Conservation (phyloP, 1,140 invertebrate species). For the Augochlora pura region DNA sequence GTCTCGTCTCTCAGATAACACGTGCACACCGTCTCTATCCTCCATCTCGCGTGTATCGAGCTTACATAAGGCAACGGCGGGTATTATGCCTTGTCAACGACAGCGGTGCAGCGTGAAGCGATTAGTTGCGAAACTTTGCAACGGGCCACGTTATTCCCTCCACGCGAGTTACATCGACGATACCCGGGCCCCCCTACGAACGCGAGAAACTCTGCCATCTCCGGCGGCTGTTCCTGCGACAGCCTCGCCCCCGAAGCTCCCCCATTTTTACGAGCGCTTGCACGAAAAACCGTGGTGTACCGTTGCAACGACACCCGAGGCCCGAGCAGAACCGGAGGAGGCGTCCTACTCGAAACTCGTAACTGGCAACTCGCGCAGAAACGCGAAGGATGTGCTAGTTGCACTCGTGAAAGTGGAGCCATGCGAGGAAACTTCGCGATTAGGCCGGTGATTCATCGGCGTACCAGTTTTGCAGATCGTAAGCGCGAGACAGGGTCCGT, state of each 20-base stretch:
- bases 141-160: not conserved
- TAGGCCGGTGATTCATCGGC: slow-evolving; percentile 23
- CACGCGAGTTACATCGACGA: not conserved
- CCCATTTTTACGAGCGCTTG: too few relatives aligned
- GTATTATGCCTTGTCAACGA: slow-evolving; percentile 45
- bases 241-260: too few relatives aligned
- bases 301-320: not conserved
- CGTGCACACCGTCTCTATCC: slow-evolving; percentile 28
- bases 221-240: too few relatives aligned
- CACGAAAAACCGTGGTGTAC: not conserved
- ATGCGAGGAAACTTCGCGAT: slow-evolving; percentile 32
- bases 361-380: not conserved
- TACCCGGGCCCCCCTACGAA: not conserved
- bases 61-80: slow-evolving; percentile 37
- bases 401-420: slow-evolving; percentile 39
- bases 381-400: slow-evolving; percentile 33
- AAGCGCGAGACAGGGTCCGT: not conserved
- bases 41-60: slow-evolving; percentile 41
- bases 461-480: slow-evolving; percentile 23
- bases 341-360: too few relatives aligned
- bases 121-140: slow-evolving; percentile 36
- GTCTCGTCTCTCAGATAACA: slow-evolving; percentile 45
- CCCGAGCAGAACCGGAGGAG: not conserved
- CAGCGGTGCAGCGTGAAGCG: slow-evolving; percentile 14
- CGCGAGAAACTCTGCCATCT: too few relatives aligned